Conservation (phyloP, 53 echinoderm and acorn worm species). For the Apostichopus leukothele region DNA sequence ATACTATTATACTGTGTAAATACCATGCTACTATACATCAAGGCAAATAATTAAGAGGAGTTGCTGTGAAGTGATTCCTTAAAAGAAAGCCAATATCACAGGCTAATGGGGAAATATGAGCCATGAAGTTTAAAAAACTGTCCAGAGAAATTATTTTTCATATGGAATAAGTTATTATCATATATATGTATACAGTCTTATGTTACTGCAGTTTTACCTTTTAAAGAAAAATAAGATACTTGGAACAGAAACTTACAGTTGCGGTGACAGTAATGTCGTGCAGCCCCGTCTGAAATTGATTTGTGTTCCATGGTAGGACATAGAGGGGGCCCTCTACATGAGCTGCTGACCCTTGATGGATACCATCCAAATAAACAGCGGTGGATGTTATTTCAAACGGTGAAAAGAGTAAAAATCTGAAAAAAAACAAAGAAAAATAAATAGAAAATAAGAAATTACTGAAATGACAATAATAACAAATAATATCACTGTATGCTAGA, state of each 20-base stretch:
- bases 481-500: too few relatives aligned
- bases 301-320: slow-evolving; percentile 83
- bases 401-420: slow-evolving; percentile 86
- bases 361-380: slow-evolving; percentile 72
- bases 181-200: too few relatives aligned
- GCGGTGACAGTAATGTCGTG: slow-evolving; percentile 79
- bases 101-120: too few relatives aligned
- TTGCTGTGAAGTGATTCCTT: too few relatives aligned
- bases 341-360: slow-evolving; percentile 60
- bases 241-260: slow-evolving; percentile 50
- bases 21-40: too few relatives aligned
- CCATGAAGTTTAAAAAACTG: too few relatives aligned
- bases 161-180: too few relatives aligned
- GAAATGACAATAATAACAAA: background rate
- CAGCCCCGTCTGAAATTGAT: slow-evolving; percentile 59
- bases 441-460: background rate
- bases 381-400: slow-evolving; percentile 72
- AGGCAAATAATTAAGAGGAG: too few relatives aligned
- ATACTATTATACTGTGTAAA: too few relatives aligned
- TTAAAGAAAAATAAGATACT: background rate
- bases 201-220: too few relatives aligned
- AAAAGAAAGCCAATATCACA: too few relatives aligned
- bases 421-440: background rate
- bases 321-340: slow-evolving; percentile 92
- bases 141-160: too few relatives aligned